These are phyloP conservation scores for Drosophila tanythrix DNA, from an alignment of 2,888 invertebrate genomes.

Conservation along the genomic window DNA sequence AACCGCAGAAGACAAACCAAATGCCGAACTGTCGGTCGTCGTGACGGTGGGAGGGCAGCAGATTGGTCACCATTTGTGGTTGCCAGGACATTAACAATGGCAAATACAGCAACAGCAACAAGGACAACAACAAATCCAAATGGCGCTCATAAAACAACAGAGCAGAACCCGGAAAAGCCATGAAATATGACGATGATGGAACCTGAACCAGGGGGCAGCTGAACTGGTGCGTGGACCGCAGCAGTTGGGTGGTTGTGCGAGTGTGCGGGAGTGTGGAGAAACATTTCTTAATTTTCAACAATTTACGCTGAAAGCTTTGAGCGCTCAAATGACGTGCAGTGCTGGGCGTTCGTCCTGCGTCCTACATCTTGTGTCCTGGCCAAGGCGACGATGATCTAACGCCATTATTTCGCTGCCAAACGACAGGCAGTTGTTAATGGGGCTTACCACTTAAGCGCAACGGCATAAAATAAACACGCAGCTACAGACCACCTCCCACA, in stretches of 20 bases:
- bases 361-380: slow-evolving; percentile 22
- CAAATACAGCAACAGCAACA: slow-evolving; percentile 49
- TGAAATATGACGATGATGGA: slow-evolving; percentile 73
- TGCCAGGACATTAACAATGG: slow-evolving; percentile 80
- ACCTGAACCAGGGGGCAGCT: slow-evolving; percentile 44
- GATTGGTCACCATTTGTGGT: slow-evolving; percentile 77
- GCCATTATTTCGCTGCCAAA: slow-evolving; percentile 76
- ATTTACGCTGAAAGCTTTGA: slow-evolving; percentile 80
- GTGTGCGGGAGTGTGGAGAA: slow-evolving; percentile 44
- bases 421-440: slow-evolving; percentile 82
- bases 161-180: slow-evolving; percentile 59
- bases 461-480: slow-evolving; percentile 79
- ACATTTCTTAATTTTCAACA: slow-evolving; percentile 82
- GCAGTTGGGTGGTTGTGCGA: slow-evolving; percentile 28
- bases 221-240: slow-evolving; percentile 26
- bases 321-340: slow-evolving; percentile 76
- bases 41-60: slow-evolving; percentile 34
- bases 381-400: slow-evolving; percentile 79
- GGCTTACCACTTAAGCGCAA: slow-evolving; percentile 80
- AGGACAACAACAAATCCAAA: slow-evolving; percentile 53
- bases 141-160: slow-evolving; percentile 78
- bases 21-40: slow-evolving; percentile 21
- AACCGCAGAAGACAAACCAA: slow-evolving; percentile 54
- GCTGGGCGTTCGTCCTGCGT: slow-evolving; percentile 25
- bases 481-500: slow-evolving; percentile 24